Conservation (phyloP, 2,888 invertebrate genomes). For the Neuroscelio doddi region DNA sequence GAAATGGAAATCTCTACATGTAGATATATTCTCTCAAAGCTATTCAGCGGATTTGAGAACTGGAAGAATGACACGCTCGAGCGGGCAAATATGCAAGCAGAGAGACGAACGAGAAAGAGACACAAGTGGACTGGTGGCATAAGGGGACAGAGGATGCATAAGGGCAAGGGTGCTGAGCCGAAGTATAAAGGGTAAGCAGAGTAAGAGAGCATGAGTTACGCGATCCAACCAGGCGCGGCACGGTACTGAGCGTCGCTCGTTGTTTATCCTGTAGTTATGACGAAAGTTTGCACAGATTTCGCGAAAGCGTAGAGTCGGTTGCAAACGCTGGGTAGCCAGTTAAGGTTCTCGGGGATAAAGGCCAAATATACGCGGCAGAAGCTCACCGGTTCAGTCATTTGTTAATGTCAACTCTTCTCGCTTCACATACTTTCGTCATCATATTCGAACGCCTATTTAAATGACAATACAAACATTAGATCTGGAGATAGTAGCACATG, state of each 20-base stretch:
- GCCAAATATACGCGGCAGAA: constrained; percentile 46
- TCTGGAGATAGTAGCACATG: too few species aligned
- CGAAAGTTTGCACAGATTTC: constrained; percentile 68
- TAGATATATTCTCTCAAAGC: too few species aligned
- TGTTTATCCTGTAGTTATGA: constrained; percentile 71
- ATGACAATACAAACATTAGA: too few species aligned
- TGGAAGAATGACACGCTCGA: constrained; percentile 26
- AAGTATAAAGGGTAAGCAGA: constrained; percentile 36
- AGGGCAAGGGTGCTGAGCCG: constrained; percentile 16
- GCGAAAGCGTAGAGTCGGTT: constrained; percentile 57
- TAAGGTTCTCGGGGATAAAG: constrained; percentile 50
- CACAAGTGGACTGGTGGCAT: constrained; percentile 10
- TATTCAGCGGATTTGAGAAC: constrained; percentile 7
- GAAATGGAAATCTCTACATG: too few species aligned
- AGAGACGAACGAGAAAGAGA: constrained; percentile 8
- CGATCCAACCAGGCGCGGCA: constrained; percentile 44
- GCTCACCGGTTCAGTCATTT: constrained; percentile 59
- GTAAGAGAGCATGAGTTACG: constrained; percentile 55
- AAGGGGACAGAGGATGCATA: constrained; percentile 29
- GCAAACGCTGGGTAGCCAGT: constrained; percentile 51
- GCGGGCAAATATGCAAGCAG: constrained; percentile 15
- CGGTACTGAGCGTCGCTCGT: constrained; percentile 47
- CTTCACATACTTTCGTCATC: constrained; percentile 14
- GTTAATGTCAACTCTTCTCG: constrained; percentile 58
- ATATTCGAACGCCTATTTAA: not conserved